Conservation (phyloP, 2,113 vertebrate genomes). For the Cygnus atratus region DNA sequence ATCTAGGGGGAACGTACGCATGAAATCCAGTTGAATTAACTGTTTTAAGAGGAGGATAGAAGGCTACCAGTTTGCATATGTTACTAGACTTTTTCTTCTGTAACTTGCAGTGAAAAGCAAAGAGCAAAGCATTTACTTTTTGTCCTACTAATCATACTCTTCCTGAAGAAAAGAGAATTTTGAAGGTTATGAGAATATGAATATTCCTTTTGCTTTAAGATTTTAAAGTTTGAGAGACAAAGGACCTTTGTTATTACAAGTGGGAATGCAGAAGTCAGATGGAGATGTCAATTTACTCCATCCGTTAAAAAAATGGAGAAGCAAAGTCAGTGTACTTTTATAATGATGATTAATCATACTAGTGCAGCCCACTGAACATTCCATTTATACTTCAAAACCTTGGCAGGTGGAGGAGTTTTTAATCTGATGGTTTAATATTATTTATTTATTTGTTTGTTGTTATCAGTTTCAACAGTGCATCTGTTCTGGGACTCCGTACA, state of each 20-base stretch:
- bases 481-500: constrained; percentile 24
- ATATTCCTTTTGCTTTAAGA: background rate
- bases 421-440: constrained; percentile 28
- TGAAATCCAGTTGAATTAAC: constrained; percentile 27
- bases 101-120: background rate
- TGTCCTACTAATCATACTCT: background rate
- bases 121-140: background rate
- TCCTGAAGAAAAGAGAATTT: background rate
- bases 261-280: background rate
- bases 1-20: constrained; percentile 8
- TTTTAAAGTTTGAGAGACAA: constrained; percentile 6
- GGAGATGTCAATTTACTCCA: background rate
- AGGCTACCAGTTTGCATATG: background rate
- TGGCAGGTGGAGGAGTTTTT: background rate
- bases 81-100: background rate
- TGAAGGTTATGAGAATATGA: background rate
- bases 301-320: background rate
- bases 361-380: background rate
- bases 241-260: background rate
- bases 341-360: constrained; percentile 31
- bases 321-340: constrained; percentile 1
- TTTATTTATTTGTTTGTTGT: background rate
- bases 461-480: constrained; percentile 7
- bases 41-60: constrained; percentile 24
- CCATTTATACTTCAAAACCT: constrained; percentile 18